Evolutionary conservation across 2,888 invertebrate genomes (phyloP).

Genomic region (Hirtodrosophila trivittata): DNA sequence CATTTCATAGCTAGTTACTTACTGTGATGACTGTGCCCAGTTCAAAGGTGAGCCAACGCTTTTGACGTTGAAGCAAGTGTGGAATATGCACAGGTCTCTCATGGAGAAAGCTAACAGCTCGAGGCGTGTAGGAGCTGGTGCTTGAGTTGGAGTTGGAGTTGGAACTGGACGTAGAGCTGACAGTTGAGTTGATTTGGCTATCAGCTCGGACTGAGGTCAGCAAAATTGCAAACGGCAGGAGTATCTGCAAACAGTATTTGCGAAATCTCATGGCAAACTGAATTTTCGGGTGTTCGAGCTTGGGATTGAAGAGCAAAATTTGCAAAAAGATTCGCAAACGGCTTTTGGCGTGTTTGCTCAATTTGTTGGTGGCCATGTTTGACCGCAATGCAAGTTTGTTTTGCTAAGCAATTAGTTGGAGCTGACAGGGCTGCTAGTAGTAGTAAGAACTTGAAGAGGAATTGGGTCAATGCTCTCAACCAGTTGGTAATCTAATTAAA

Average conservation of each 20-base stretch:
- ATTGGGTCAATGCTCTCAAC: constrained; percentile 44
- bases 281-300: too few relatives aligned
- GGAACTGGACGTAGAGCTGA: too few relatives aligned
- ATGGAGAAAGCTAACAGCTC: constrained; percentile 48
- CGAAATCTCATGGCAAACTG: constrained; percentile 39
- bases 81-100: constrained; percentile 32
- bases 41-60: constrained; percentile 80
- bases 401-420: constrained; percentile 47
- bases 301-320: constrained; percentile 1
- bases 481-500: constrained; percentile 61
- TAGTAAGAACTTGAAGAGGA: constrained; percentile 6
- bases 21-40: constrained; percentile 75
- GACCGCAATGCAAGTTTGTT: constrained; percentile 47
- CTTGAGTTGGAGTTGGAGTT: constrained; percentile 19
- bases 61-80: constrained; percentile 61
- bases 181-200: constrained; percentile 1
- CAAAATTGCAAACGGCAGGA: constrained; percentile 5
- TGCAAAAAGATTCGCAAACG: not conserved
- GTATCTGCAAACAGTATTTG: constrained; percentile 14
- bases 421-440: not conserved
- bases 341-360: constrained; percentile 45
- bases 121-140: not conserved
- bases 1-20: constrained; percentile 23
- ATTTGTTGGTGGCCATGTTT: constrained; percentile 40
- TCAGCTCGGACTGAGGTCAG: constrained; percentile 20